Conservation (phyloP, 2,113 vertebrate species). For the Colius striatus region DNA sequence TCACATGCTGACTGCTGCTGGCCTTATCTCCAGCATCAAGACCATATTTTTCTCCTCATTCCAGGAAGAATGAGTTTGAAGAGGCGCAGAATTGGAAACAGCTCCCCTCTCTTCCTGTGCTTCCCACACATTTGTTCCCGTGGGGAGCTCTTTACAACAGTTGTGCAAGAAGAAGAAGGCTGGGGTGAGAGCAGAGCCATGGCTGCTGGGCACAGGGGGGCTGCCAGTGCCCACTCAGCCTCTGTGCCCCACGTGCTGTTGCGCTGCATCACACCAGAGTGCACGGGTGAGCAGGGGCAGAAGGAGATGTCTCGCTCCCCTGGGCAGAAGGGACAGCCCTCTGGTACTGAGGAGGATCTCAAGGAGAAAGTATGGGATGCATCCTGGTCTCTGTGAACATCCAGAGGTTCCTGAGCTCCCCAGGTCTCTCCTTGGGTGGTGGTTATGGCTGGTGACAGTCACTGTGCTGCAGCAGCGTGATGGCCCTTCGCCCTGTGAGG, state of each 20-base stretch:
- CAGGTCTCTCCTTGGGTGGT: neutral
- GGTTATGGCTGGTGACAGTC: neutral
- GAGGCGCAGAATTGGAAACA: slow-evolving; percentile 41
- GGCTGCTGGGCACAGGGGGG: neutral
- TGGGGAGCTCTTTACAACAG: neutral
- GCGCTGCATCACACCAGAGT: rapidly evolving
- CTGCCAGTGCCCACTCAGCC: too few species aligned
- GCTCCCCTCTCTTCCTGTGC: neutral
- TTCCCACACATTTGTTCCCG: neutral
- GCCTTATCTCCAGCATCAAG: slow-evolving; percentile 29
- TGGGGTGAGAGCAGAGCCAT: neutral
- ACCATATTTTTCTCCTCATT: slow-evolving; percentile 28
- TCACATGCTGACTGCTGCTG: neutral
- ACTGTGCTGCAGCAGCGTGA: neutral
- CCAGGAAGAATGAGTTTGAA: slow-evolving; percentile 31
- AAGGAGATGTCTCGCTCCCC: neutral
- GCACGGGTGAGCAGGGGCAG: neutral
- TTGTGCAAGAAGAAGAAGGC: neutral
- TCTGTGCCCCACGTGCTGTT: rapidly evolving
- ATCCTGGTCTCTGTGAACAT: neutral
- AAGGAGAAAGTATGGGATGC: neutral
- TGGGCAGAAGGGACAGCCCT: neutral
- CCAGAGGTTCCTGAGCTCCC: neutral
- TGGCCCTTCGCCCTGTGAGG: neutral
- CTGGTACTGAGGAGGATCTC: neutral